Evolutionary conservation across 2,888 invertebrate genomes (phyloP).

Genomic region (Atherix ibis): DNA sequence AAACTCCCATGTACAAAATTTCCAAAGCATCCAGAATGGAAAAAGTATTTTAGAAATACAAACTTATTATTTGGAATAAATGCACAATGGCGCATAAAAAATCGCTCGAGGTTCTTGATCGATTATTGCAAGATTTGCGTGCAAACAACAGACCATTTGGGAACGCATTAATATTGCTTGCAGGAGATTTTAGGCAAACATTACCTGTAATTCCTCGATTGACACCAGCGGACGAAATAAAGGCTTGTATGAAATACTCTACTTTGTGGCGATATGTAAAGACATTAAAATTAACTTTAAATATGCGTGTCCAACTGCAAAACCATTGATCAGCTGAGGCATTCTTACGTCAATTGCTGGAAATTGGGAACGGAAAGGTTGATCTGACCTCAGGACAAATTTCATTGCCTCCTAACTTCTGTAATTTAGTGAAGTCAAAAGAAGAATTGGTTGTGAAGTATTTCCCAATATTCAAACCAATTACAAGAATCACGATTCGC

Average conservation of each 20-base stretch:
- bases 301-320: neutral
- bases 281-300: too few relatives aligned
- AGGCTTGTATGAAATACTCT: slow-evolving; percentile 13
- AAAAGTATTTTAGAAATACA: slow-evolving; percentile 16
- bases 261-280: slow-evolving; percentile 8
- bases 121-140: slow-evolving; percentile 9
- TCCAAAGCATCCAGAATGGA: slow-evolving; percentile 18
- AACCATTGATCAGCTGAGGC: too few relatives aligned
- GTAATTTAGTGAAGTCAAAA: too few relatives aligned
- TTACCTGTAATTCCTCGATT: too few relatives aligned
- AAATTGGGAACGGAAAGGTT: too few relatives aligned
- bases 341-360: neutral
- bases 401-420: too few relatives aligned
- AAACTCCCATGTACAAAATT: slow-evolving; percentile 18
- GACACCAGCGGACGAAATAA: too few relatives aligned
- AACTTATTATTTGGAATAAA: slow-evolving; percentile 19
- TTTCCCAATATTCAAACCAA: too few relatives aligned
- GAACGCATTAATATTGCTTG: slow-evolving; percentile 13
- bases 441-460: too few relatives aligned
- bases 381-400: too few relatives aligned
- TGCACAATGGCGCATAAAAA: too few relatives aligned
- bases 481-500: too few relatives aligned
- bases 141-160: slow-evolving; percentile 7
- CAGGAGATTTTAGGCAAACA: slow-evolving; percentile 14
- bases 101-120: slow-evolving; percentile 14